Conservation (phyloP, 1,140 invertebrate genomes). For the Sycobia sp. region DNA sequence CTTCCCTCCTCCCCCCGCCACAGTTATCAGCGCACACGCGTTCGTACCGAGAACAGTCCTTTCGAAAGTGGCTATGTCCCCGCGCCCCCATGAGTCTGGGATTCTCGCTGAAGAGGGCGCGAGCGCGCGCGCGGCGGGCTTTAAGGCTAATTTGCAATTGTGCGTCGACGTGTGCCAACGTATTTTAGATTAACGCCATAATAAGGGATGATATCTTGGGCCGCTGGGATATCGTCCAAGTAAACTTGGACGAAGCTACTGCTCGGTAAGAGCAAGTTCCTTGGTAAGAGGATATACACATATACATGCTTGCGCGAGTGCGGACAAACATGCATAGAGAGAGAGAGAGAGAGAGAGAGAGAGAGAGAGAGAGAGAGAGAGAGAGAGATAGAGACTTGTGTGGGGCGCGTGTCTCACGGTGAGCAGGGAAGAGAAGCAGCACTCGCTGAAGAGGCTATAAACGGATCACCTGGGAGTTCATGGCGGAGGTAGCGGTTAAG, state of each 20-base stretch:
- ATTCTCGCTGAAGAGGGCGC: no score
- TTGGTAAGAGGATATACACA: slow-evolving; percentile 42
- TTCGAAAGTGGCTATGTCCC: no score
- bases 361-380: no score
- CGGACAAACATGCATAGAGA: no score
- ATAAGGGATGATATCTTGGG: slow-evolving; percentile 53
- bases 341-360: neutral
- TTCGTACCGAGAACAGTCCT: no score
- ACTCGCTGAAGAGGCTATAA: slow-evolving; percentile 36
- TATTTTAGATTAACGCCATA: slow-evolving; percentile 53
- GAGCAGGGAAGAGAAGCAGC: no score
- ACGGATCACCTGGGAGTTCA: slow-evolving; percentile 47
- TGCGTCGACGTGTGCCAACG: slow-evolving; percentile 32
- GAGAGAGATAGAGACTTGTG: no score
- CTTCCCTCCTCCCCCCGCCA: neutral
- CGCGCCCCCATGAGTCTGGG: neutral
- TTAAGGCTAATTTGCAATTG: slow-evolving; percentile 49
- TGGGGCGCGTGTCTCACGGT: slow-evolving; percentile 9
- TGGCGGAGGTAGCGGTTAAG: no score
- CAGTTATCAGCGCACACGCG: neutral
- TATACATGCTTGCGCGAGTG: slow-evolving; percentile 3
- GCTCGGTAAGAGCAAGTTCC: slow-evolving; percentile 37
- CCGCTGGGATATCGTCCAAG: slow-evolving; percentile 45
- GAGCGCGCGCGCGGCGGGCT: neutral
- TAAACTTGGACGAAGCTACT: slow-evolving; percentile 46